A percentile compares a stretch with the other conserved stretches of the same genome.
These are phyloP conservation scores for Microplitis demolitor DNA, from an alignment of 1,140 invertebrate species.

Conservation along the genomic window DNA sequence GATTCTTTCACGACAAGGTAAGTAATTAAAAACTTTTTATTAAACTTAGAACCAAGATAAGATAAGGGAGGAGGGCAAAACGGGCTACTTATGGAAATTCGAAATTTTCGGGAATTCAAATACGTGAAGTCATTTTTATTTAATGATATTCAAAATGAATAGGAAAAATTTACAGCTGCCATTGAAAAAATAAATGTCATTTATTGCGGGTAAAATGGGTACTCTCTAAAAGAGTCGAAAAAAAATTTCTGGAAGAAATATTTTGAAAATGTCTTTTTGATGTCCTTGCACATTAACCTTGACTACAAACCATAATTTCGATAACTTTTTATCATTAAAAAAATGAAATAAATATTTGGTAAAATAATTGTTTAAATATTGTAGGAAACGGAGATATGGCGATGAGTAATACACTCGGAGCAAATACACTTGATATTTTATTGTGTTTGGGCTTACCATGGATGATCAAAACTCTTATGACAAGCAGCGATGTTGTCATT, in stretches of 20 bases:
- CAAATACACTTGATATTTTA: slow-evolving; percentile 83
- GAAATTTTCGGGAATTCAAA: too few relatives aligned
- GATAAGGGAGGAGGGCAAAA: too few relatives aligned
- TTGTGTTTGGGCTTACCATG: slow-evolving; percentile 86
- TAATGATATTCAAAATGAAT: too few relatives aligned
- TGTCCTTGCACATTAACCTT: too few relatives aligned
- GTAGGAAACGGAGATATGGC: slow-evolving; percentile 82
- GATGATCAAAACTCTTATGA: slow-evolving; percentile 74
- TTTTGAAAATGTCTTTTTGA: background rate
- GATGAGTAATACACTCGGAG: slow-evolving; percentile 82
- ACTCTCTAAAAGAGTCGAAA: background rate
- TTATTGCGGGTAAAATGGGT: too few relatives aligned
- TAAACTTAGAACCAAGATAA: background rate
- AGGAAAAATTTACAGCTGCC: too few relatives aligned
- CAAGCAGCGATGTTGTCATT: slow-evolving; percentile 61
- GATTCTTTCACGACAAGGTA: slow-evolving; percentile 80
- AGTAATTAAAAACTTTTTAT: slow-evolving; percentile 9
- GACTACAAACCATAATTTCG: background rate
- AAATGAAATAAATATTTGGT: background rate
- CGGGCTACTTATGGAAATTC: too few relatives aligned
- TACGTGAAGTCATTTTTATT: too few relatives aligned
- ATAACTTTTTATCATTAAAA: background rate
- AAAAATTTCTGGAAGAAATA: background rate
- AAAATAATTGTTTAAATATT: slow-evolving; percentile 37
- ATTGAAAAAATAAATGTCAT: too few relatives aligned